These are phyloP conservation scores for Corydoras sp. DNA, from an alignment of 2,113 vertebrate species.

Conservation along the genomic window DNA sequence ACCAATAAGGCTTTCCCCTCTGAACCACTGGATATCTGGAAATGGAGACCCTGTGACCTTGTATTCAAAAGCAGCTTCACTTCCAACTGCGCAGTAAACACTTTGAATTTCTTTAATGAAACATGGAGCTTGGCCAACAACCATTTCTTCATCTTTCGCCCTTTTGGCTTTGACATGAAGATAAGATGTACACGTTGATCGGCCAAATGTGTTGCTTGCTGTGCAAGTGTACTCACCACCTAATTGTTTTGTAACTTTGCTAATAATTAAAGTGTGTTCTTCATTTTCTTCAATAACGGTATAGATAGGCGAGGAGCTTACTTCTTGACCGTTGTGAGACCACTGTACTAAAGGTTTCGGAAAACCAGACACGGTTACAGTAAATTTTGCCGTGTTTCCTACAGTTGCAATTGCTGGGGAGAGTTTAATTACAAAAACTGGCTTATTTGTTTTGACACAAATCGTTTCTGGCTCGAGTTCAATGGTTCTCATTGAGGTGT, in stretches of 20 bases:
- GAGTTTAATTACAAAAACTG: conserved; percentile 75
- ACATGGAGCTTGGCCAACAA: conserved; percentile 58
- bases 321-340: conserved; percentile 67
- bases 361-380: conserved; percentile 68
- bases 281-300: conserved; percentile 68
- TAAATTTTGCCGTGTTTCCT: conserved; percentile 73
- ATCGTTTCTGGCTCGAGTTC: conserved; percentile 76
- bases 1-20: conserved; percentile 59
- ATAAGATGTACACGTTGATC: conserved; percentile 65
- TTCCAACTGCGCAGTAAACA: conserved; percentile 56
- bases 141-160: conserved; percentile 22
- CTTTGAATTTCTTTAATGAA: conserved; percentile 67
- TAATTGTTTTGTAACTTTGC: conserved; percentile 57
- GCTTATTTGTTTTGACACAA: conserved; percentile 55
- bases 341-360: conserved; percentile 77
- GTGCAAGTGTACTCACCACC: conserved; percentile 80
- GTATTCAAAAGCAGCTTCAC: conserved; percentile 72
- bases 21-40: conserved; percentile 75
- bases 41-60: conserved; percentile 64
- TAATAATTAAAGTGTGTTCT: conserved; percentile 76
- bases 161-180: conserved; percentile 65
- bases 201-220: conserved; percentile 71
- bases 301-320: conserved; percentile 63
- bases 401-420: conserved; percentile 60
- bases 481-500: conserved; percentile 74